These are phyloP conservation scores for Enteromius paludinosus DNA, from an alignment of 2,797 vertebrate species.

Conservation along the genomic window DNA sequence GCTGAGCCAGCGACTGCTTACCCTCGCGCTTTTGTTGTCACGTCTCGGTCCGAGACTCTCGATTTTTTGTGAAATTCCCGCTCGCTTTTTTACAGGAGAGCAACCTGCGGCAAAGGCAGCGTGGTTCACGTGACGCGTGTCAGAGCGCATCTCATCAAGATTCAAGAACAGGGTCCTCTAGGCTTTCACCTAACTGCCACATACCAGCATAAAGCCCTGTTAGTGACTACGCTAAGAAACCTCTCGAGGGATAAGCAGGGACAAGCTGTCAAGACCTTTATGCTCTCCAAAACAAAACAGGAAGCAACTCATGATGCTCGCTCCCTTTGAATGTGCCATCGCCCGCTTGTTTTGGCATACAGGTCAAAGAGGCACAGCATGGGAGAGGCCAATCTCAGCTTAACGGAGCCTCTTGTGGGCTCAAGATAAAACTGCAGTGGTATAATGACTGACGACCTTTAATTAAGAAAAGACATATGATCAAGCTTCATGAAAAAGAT, in stretches of 20 bases:
- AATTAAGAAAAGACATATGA: not conserved
- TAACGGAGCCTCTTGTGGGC: slow-evolving; percentile 64
- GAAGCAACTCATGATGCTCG: slow-evolving; percentile 1
- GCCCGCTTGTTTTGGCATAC: slow-evolving; percentile 5
- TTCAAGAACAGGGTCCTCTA: slow-evolving; percentile 22
- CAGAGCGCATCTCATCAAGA: slow-evolving; percentile 50
- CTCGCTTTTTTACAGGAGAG: slow-evolving; percentile 49
- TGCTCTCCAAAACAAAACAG: slow-evolving; percentile 10
- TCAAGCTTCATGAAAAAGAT: not conserved
- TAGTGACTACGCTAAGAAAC: slow-evolving; percentile 19
- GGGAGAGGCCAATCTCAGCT: slow-evolving; percentile 44
- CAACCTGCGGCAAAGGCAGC: slow-evolving; percentile 46
- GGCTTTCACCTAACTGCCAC: slow-evolving; percentile 36
- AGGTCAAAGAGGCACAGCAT: slow-evolving; percentile 10
- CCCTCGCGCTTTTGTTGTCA: slow-evolving; percentile 43
- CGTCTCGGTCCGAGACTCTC: slow-evolving; percentile 18
- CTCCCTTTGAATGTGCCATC: slow-evolving; percentile 12
- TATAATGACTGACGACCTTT: not conserved
- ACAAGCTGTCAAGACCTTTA: slow-evolving; percentile 30
- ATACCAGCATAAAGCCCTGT: slow-evolving; percentile 34
- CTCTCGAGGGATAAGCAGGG: slow-evolving; percentile 22
- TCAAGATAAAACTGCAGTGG: not conserved
- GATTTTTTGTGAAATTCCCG: slow-evolving; percentile 14
- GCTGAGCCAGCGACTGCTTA: slow-evolving; percentile 54
- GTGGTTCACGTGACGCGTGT: slow-evolving; percentile 55